Conservation (phyloP, 2,113 vertebrate genomes). For the Syrrhaptes paradoxus region DNA sequence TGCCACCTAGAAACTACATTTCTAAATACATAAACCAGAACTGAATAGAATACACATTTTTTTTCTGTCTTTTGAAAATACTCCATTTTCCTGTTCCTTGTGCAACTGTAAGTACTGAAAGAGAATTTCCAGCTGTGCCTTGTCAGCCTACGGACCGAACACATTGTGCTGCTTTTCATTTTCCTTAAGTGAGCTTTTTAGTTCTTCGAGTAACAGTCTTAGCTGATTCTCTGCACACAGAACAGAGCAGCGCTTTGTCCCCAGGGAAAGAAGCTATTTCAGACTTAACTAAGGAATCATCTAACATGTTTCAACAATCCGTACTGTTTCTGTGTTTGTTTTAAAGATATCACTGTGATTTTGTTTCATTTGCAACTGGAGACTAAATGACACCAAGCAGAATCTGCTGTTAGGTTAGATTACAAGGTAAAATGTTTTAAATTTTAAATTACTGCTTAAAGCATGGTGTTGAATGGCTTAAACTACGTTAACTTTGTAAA, state of each 20-base stretch:
- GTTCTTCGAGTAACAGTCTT: slow-evolving; percentile 55
- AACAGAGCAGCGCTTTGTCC: slow-evolving; percentile 64
- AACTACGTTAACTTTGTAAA: slow-evolving; percentile 62
- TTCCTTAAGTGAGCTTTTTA: slow-evolving; percentile 42
- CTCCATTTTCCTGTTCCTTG: slow-evolving; percentile 31
- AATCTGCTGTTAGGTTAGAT: slow-evolving; percentile 80
- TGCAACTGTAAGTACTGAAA: not conserved
- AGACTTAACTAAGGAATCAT: slow-evolving; percentile 70
- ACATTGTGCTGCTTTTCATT: slow-evolving; percentile 71
- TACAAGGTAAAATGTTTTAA: slow-evolving; percentile 80
- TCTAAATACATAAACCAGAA: slow-evolving; percentile 29
- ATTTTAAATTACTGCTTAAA: slow-evolving; percentile 76
- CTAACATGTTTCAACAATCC: slow-evolving; percentile 74
- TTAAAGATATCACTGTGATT: slow-evolving; percentile 74
- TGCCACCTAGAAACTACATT: not conserved
- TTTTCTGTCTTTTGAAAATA: slow-evolving; percentile 49
- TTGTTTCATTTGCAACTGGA: slow-evolving; percentile 78
- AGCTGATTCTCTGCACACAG: slow-evolving; percentile 69
- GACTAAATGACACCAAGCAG: slow-evolving; percentile 78
- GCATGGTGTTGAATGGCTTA: slow-evolving; percentile 68
- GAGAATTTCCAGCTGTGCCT: slow-evolving; percentile 82
- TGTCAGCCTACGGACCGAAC: slow-evolving; percentile 81
- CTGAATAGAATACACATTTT: slow-evolving; percentile 36
- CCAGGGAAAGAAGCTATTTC: slow-evolving; percentile 73
- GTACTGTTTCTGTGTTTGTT: slow-evolving; percentile 68